A percentile compares a stretch with the other conserved stretches of the same genome.
Evolutionary conservation across 2,113 vertebrate genomes (phyloP).

Genomic region (Corydoras sp.): DNA sequence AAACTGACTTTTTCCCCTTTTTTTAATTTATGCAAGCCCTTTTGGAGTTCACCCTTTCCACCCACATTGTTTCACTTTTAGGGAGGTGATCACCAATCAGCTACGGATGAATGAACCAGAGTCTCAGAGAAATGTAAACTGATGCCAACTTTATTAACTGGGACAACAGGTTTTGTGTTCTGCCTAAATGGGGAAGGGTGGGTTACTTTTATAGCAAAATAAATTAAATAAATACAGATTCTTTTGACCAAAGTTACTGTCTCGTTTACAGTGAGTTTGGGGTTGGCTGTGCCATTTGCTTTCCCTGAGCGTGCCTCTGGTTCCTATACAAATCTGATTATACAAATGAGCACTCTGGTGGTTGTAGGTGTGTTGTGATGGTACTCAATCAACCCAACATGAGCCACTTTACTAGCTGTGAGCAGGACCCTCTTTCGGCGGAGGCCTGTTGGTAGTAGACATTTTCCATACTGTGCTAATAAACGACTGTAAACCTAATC

Average conservation of each 20-base stretch:
- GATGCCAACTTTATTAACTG: constrained; percentile 60
- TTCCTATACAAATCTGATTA: constrained; percentile 56
- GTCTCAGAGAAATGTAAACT: constrained; percentile 60
- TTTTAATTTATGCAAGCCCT: constrained; percentile 96
- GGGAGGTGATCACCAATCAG: constrained; percentile 69
- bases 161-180: constrained; percentile 78
- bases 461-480: constrained; percentile 92
- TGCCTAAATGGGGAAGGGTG: constrained; percentile 67
- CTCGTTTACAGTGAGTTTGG: constrained; percentile 93
- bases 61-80: constrained; percentile 73
- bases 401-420: constrained; percentile 77
- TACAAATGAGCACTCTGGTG: constrained; percentile 81
- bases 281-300: constrained; percentile 81
- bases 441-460: constrained; percentile 97
- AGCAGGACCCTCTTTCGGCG: constrained; percentile 79
- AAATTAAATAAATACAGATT: constrained; percentile 71
- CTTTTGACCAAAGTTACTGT: constrained; percentile 89
- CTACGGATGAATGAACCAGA: constrained; percentile 60
- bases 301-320: constrained; percentile 61
- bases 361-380: constrained; percentile 74
- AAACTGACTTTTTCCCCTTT: constrained; percentile 73
- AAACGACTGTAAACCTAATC: constrained; percentile 85
- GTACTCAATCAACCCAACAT: constrained; percentile 80
- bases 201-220: constrained; percentile 59
- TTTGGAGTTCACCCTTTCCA: constrained; percentile 84